Conservation (phyloP, 92 coral and sea anemone genomes). For the Paragorgia papillata region DNA sequence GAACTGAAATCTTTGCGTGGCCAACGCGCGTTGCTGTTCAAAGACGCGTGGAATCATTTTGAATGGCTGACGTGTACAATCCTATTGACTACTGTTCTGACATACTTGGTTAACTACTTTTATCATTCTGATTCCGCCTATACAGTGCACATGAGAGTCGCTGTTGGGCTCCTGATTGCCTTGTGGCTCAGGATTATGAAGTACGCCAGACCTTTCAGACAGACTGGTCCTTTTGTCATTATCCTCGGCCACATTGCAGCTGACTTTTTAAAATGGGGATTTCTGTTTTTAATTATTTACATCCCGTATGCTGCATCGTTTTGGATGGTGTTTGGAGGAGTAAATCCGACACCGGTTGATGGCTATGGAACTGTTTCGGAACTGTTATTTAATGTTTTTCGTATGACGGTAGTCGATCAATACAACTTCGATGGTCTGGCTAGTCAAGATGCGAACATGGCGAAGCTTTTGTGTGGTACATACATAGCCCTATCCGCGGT, state of each 20-base stretch:
- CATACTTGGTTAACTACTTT: conserved; percentile 59
- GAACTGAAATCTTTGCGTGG: conserved; percentile 57
- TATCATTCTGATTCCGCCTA: conserved; percentile 26
- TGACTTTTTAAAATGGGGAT: conserved; percentile 73
- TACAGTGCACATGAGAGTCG: conserved; percentile 51
- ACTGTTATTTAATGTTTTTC: conserved; percentile 59
- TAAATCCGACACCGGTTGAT: conserved; percentile 58
- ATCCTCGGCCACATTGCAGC: conserved; percentile 73
- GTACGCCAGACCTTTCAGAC: conserved; percentile 79
- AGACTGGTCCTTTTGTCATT: conserved; percentile 77
- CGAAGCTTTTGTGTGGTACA: conserved; percentile 72
- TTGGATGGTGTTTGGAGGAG: conserved; percentile 81
- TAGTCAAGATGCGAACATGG: conserved; percentile 65
- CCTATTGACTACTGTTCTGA: conserved; percentile 56
- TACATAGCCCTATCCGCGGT: conserved; percentile 67
- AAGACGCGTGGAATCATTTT: conserved; percentile 76
- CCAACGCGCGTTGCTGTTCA: conserved; percentile 61
- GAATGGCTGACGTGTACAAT: conserved; percentile 80
- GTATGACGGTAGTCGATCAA: conserved; percentile 65
- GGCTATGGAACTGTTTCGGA: conserved; percentile 61
- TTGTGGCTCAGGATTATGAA: conserved; percentile 78
- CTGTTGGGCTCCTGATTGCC: conserved; percentile 64
- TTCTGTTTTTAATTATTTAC: conserved; percentile 67
- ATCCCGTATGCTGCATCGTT: conserved; percentile 80
- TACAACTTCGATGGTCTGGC: conserved; percentile 59